phyloP scores from a whole-genome alignment of 2,888 invertebrate genomes.

The Athalia rosae region DNA sequence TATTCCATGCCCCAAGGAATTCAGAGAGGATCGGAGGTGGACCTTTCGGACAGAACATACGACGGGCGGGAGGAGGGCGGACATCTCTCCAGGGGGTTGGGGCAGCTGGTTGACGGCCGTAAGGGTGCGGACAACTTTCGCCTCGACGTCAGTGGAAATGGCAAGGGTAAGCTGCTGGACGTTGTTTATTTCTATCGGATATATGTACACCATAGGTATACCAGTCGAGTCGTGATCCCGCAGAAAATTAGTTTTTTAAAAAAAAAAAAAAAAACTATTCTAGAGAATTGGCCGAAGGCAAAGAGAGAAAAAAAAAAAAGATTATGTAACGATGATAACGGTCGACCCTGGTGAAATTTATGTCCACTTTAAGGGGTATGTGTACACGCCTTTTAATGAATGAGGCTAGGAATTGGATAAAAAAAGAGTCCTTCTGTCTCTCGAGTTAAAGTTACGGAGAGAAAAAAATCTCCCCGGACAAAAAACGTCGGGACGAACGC shows the following conservation, averaged over 20 bases:
- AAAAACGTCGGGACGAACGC: too few relatives aligned
- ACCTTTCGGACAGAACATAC: conserved; percentile 86
- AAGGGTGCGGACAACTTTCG: conserved; percentile 85
- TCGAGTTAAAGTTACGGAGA: too few relatives aligned
- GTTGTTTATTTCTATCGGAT: conserved; percentile 18
- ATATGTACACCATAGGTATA: not conserved
- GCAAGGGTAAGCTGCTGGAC: conserved; percentile 77
- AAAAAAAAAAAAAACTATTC: too few relatives aligned
- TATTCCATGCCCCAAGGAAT: conserved; percentile 87
- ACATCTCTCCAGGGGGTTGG: conserved; percentile 82
- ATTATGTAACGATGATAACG: too few relatives aligned
- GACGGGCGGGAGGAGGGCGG: conserved; percentile 82
- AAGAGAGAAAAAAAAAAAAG: too few relatives aligned
- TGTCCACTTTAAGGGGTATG: too few relatives aligned
- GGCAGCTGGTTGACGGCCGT: conserved; percentile 86
- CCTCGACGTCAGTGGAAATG: conserved; percentile 79
- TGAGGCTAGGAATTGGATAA: too few relatives aligned
- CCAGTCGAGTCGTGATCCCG: not conserved
- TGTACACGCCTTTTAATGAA: too few relatives aligned
- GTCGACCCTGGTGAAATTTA: too few relatives aligned
- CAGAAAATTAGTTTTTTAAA: not conserved
- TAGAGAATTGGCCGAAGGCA: too few relatives aligned
- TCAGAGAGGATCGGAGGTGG: conserved; percentile 82
- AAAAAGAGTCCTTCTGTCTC: too few relatives aligned
- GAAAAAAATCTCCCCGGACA: too few relatives aligned